Evolutionary conservation across 2,113 vertebrate genomes (phyloP).

Genomic region (Dunckerocampus dactyliophorus): DNA sequence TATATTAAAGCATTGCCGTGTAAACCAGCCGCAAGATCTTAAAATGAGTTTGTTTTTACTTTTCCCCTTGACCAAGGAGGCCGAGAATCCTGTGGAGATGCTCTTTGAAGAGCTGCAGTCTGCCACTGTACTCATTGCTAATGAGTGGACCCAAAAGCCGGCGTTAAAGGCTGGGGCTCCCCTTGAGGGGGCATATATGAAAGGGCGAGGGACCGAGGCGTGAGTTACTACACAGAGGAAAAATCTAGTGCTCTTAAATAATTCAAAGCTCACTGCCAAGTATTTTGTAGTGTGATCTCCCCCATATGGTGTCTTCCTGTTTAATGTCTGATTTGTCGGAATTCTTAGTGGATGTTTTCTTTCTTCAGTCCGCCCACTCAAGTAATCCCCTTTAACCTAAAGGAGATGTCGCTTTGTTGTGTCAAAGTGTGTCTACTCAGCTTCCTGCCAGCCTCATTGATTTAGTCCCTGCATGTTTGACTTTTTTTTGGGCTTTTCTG

Average conservation of each 20-base stretch:
- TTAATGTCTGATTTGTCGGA: conserved; percentile 47
- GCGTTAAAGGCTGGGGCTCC: conserved; percentile 12
- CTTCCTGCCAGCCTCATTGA: conserved; percentile 16
- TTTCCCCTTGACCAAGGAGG: conserved; percentile 50
- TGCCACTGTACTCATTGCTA: conserved; percentile 54
- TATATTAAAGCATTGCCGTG: background rate
- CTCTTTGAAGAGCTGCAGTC: conserved; percentile 64
- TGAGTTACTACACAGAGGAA: conserved; percentile 37
- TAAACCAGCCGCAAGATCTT: background rate
- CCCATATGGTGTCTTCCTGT: conserved; percentile 22
- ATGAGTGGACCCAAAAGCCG: conserved; percentile 55
- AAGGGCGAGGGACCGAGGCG: conserved; percentile 40
- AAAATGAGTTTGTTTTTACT: background rate
- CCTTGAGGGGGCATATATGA: conserved; percentile 38
- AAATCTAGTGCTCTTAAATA: conserved; percentile 56
- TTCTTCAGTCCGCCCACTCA: conserved; percentile 25
- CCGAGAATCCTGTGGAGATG: conserved; percentile 57
- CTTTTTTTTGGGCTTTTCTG: conserved; percentile 35
- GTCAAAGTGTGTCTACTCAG: conserved; percentile 42
- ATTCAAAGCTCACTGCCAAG: conserved; percentile 52
- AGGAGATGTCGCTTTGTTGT: conserved; percentile 49
- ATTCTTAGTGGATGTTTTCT: conserved; percentile 44
- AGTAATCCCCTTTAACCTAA: conserved; percentile 43
- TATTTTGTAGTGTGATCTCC: conserved; percentile 30
- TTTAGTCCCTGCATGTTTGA: conserved; percentile 30